Percentiles rank a stretch among this genome's conserved stretches.
Conservation (phyloP, 2,797 vertebrate genomes). For the Anomalospiza imberbis region DNA sequence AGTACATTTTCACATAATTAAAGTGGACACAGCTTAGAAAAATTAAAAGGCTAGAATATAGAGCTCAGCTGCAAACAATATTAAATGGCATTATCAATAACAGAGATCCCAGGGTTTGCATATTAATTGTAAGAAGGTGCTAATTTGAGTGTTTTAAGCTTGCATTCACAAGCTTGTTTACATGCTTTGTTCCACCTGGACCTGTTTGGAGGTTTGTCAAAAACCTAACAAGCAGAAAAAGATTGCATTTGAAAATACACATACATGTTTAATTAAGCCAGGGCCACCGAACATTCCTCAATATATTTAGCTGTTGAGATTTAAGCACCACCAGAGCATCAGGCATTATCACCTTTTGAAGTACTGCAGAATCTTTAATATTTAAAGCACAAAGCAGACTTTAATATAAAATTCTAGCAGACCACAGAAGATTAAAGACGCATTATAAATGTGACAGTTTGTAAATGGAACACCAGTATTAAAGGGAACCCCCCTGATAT, state of each 20-base stretch:
- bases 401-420: conserved; percentile 82
- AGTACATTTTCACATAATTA: conserved; percentile 69
- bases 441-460: conserved; percentile 84
- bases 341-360: conserved; percentile 93
- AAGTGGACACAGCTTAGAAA: conserved; percentile 65
- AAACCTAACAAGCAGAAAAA: conserved; percentile 91
- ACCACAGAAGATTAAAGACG: conserved; percentile 81
- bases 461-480: conserved; percentile 80
- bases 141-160: conserved; percentile 93
- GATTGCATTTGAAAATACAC: conserved; percentile 88
- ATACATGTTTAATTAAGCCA: conserved; percentile 97
- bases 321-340: conserved; percentile 82
- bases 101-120: conserved; percentile 80
- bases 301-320: conserved; percentile 84
- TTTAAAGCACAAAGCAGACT: conserved; percentile 88
- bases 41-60: conserved; percentile 63
- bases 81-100: conserved; percentile 76
- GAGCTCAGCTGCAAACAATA: conserved; percentile 65
- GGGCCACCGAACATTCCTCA: conserved; percentile 80
- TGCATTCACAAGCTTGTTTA: conserved; percentile 94
- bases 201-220: conserved; percentile 96
- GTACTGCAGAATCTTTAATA: conserved; percentile 90
- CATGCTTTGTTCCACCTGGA: conserved; percentile 93
- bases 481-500: conserved; percentile 76
- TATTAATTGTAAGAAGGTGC: conserved; percentile 91